Evolutionary conservation across 2,113 vertebrate species (phyloP).

Genomic region (Prolemur simus): DNA sequence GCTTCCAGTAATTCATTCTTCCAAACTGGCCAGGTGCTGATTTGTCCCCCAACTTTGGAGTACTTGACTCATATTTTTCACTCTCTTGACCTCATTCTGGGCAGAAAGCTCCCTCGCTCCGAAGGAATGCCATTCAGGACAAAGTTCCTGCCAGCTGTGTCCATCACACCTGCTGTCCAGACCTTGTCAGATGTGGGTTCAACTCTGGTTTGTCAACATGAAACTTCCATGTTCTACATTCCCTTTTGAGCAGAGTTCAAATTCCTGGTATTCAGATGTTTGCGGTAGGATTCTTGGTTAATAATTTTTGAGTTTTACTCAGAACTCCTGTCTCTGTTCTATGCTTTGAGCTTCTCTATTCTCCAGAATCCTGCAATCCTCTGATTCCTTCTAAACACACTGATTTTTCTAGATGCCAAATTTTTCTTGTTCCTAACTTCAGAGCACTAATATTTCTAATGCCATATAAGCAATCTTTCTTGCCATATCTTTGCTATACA

Average conservation of each 20-base stretch:
- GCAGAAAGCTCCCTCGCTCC: not conserved
- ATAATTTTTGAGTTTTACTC: not conserved
- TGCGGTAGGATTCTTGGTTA: not conserved
- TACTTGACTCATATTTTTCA: not conserved
- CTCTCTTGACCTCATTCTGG: not conserved
- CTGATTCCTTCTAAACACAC: not conserved
- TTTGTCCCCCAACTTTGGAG: not conserved
- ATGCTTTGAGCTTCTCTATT: not conserved
- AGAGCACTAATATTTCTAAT: not conserved
- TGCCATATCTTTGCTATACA: not conserved
- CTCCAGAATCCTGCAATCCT: not conserved
- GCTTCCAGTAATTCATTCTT: not conserved
- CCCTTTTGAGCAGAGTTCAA: not conserved
- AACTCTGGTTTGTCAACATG: not conserved
- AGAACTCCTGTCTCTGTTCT: not conserved
- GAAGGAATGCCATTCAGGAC: not conserved
- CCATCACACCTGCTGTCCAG: not conserved
- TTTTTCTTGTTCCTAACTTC: not conserved
- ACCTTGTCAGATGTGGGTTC: not conserved
- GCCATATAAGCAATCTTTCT: not conserved
- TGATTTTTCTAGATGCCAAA: not conserved
- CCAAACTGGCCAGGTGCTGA: not conserved
- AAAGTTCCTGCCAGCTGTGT: not conserved
- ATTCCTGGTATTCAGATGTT: not conserved
- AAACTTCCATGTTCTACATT: not conserved